These are phyloP conservation scores for Mimachlamys varia DNA, from an alignment of 2,888 invertebrate genomes.

Conservation along the genomic window DNA sequence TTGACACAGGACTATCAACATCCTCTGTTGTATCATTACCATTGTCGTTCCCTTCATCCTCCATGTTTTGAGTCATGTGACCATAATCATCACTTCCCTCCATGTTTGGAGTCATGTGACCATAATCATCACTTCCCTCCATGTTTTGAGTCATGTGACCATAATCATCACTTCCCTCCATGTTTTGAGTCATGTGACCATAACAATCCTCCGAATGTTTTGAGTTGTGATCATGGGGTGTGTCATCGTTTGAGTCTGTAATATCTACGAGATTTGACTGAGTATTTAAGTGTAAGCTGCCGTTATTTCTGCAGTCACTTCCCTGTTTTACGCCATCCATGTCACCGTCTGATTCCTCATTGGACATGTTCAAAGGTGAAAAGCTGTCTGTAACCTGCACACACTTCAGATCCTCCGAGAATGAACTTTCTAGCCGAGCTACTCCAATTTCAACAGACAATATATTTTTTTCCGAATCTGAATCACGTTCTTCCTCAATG, in stretches of 20 bases:
- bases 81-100: neutral
- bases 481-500: neutral
- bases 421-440: constrained; percentile 41
- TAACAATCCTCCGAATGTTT: neutral
- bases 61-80: constrained; percentile 20
- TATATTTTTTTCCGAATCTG: neutral
- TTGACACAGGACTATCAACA: neutral
- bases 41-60: neutral
- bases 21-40: neutral
- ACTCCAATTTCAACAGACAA: constrained; percentile 48
- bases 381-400: constrained; percentile 33
- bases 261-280: neutral
- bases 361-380: neutral
- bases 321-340: neutral
- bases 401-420: constrained; percentile 43
- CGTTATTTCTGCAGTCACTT: neutral
- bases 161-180: neutral
- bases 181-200: neutral
- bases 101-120: neutral
- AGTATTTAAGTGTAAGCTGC: neutral
- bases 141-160: neutral
- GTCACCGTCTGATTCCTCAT: neutral
- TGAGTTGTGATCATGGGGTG: neutral
- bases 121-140: neutral
- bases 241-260: neutral